Percentiles rank a stretch among this genome's conserved stretches.
phyloP scores from a whole-genome alignment of 1,140 invertebrate species.

The Mesaphorura yosii region DNA sequence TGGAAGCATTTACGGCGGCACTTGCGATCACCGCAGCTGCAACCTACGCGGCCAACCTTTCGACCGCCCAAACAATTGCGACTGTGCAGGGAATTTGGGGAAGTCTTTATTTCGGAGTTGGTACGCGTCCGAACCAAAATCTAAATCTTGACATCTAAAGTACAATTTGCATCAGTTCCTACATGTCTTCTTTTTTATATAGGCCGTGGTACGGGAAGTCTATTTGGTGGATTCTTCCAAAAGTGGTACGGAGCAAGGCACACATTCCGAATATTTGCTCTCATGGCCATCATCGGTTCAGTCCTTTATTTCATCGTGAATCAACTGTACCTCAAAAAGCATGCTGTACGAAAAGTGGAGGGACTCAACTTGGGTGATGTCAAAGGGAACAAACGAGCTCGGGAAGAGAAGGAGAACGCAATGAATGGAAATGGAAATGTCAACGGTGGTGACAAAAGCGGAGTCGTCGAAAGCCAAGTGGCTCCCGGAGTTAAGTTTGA shows the following conservation, averaged over 20 bases:
- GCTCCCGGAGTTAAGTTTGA: slow-evolving; percentile 2
- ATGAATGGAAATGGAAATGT: too few relatives aligned
- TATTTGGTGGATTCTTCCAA: slow-evolving; percentile 64
- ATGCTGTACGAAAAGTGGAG: slow-evolving; percentile 12
- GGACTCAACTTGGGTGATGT: slow-evolving; percentile 12
- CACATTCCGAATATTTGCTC: slow-evolving; percentile 60
- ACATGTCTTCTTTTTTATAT: slow-evolving; percentile 25
- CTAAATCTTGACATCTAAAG: neutral
- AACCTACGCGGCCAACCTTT: slow-evolving; percentile 64
- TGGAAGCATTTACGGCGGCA: slow-evolving; percentile 72
- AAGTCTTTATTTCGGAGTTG: slow-evolving; percentile 67
- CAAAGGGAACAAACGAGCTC: slow-evolving; percentile 1
- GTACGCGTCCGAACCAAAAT: slow-evolving; percentile 43
- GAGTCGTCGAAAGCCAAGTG: too few relatives aligned
- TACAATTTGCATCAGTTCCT: neutral
- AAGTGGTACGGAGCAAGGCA: slow-evolving; percentile 56
- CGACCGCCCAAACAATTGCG: slow-evolving; percentile 64
- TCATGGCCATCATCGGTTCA: slow-evolving; percentile 48
- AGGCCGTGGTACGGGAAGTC: slow-evolving; percentile 64
- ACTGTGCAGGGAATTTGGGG: slow-evolving; percentile 70
- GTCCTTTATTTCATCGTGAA: slow-evolving; percentile 59
- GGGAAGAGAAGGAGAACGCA: neutral
- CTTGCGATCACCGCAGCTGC: slow-evolving; percentile 69
- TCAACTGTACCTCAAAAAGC: slow-evolving; percentile 48
- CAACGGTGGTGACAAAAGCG: too few relatives aligned